Evolutionary conservation across 2,888 invertebrate genomes (phyloP).

Genomic region (Drosophila rubida): DNA sequence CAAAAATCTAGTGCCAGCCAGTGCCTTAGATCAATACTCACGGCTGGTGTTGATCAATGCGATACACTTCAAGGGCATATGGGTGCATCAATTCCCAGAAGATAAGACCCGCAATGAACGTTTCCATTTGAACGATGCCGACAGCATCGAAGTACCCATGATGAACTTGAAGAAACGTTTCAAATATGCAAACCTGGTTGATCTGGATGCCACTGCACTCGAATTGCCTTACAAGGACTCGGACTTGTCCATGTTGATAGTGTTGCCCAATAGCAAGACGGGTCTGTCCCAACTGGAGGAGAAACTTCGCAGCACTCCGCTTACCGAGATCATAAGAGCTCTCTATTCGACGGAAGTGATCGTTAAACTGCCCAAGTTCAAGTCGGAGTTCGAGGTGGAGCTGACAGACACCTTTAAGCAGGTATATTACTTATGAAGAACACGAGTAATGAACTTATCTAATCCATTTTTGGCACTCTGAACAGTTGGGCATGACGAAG

Average conservation of each 20-base stretch:
- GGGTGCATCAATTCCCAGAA: slow-evolving; percentile 89
- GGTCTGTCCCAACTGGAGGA: slow-evolving; percentile 88
- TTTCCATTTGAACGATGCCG: slow-evolving; percentile 88
- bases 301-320: slow-evolving; percentile 87
- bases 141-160: slow-evolving; percentile 87
- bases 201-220: slow-evolving; percentile 83
- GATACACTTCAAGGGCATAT: slow-evolving; percentile 93
- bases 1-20: slow-evolving; percentile 88
- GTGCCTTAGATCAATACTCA: slow-evolving; percentile 86
- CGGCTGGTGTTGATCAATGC: slow-evolving; percentile 92
- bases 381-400: slow-evolving; percentile 90
- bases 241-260: slow-evolving; percentile 90
- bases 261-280: slow-evolving; percentile 89
- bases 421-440: slow-evolving; percentile 78
- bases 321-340: slow-evolving; percentile 87
- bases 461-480: background rate
- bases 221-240: slow-evolving; percentile 90
- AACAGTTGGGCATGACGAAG: slow-evolving; percentile 87
- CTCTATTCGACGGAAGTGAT: slow-evolving; percentile 82
- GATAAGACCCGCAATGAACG: slow-evolving; percentile 86
- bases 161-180: slow-evolving; percentile 86
- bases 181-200: slow-evolving; percentile 64
- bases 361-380: slow-evolving; percentile 92
- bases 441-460: background rate
- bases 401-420: slow-evolving; percentile 87